A percentile compares a stretch with the other conserved stretches of the same genome.
These are phyloP conservation scores for Barypeithes pellucidus DNA, from an alignment of 2,888 invertebrate species.

Conservation along the genomic window DNA sequence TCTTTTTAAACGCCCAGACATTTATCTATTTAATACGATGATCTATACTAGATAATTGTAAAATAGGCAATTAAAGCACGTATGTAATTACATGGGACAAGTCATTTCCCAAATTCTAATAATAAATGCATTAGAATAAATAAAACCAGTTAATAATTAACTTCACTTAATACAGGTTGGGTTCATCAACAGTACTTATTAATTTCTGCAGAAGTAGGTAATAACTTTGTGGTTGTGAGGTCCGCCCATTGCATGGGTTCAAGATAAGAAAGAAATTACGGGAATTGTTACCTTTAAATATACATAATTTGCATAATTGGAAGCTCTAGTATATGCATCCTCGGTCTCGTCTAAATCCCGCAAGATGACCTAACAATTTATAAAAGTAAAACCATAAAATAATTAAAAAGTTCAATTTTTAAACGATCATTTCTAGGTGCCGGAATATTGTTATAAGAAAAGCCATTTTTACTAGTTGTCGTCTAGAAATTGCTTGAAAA, in stretches of 20 bases:
- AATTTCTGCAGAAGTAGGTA: constrained; percentile 8
- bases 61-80: background rate
- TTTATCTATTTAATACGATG: no score
- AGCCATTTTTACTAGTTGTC: no score
- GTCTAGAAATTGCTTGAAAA: no score
- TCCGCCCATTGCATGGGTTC: background rate
- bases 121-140: background rate
- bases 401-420: no score
- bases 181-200: background rate
- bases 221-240: background rate
- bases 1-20: no score
- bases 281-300: background rate
- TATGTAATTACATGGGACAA: background rate
- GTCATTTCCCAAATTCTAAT: background rate
- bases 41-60: no score
- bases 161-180: background rate
- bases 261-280: constrained; percentile 12
- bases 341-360: no score
- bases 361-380: no score
- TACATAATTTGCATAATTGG: constrained; percentile 8
- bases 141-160: constrained; percentile 6
- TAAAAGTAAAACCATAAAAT: no score
- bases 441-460: no score
- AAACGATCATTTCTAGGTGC: no score
- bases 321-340: background rate